Conservation (phyloP, 2,888 invertebrate species). For the Petrophora chlorosata region DNA sequence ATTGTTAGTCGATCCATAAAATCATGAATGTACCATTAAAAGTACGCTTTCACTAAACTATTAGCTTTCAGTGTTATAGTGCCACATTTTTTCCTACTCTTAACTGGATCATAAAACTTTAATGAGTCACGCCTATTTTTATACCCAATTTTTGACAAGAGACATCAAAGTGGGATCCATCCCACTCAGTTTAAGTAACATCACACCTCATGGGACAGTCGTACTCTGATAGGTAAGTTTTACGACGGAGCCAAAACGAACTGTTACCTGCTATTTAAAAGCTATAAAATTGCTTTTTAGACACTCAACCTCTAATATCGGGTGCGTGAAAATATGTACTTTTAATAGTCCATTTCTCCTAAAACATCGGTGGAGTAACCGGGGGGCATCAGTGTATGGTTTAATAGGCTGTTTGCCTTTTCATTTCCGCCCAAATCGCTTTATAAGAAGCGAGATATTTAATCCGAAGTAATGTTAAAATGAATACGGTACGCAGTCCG, state of each 20-base stretch:
- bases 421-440: conserved; percentile 55
- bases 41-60: too few species aligned
- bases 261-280: conserved; percentile 75
- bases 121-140: conserved; percentile 35
- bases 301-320: conserved; percentile 59
- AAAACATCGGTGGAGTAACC: conserved; percentile 36
- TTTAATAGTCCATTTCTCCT: conserved; percentile 67
- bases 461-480: conserved; percentile 52
- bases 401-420: conserved; percentile 40
- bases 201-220: conserved; percentile 42
- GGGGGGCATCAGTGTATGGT: conserved; percentile 31
- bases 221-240: conserved; percentile 50
- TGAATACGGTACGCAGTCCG: conserved; percentile 41
- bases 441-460: conserved; percentile 56
- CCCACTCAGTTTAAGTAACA: conserved; percentile 46
- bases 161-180: conserved; percentile 36
- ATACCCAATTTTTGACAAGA: conserved; percentile 40
- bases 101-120: conserved; percentile 38
- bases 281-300: conserved; percentile 73
- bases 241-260: conserved; percentile 56
- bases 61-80: conserved; percentile 13
- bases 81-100: conserved; percentile 17
- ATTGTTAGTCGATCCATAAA: neutral
- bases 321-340: conserved; percentile 73
- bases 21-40: neutral